Base-by-base conservation (phyloP, 2,113 vertebrate species). In the Bombycilla garrulus region DNA sequence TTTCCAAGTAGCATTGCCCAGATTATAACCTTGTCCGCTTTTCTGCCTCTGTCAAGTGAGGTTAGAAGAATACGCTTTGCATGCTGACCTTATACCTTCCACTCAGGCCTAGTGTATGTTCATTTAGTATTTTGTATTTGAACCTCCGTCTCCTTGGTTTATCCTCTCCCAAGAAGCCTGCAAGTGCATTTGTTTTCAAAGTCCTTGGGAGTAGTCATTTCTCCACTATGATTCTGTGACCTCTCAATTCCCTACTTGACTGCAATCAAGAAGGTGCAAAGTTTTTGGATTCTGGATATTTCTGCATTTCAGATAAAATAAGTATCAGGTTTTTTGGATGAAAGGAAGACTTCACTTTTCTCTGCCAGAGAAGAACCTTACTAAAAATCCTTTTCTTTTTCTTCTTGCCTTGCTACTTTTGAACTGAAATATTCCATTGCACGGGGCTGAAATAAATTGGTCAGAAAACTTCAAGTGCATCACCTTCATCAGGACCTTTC, bases 151-250 rank as follows among this genome's bases (percentile, higher is more conserved):
- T 74, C 31, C 66, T 79, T 71, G 6, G 25, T 53, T 67, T 84
- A 17, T 31, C 64, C 16, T 85, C 81, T 79, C n/a, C 45, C 28
- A 76, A 28, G 26, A 58, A 82, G 15, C 3, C 47, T 81, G 7
- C 7, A n/a, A 54, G 6, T 20, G 2, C 14, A 54, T 70, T 62
- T 86, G 9, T 60, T 51, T 67, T 76, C 67, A n/a, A 81, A 92
- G 47, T 67, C 24, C n/a, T 81, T 70, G 19, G 26, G 48, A 31
- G 8, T 44, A 45, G 3, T 64, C 0, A 4, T 64, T 76, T 84
- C 11, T n/a, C 53, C 23, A 12, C 54, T 65, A 45, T 2, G 0
- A 69, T 38, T 66, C 47, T 28, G 8, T 1, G 1, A 18, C n/a
- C 26, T 81, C 84, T 72, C 1, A 2, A 61, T 81, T 74, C 45